Percentiles rank a stretch among this genome's conserved stretches.
Evolutionary conservation across 2,888 invertebrate species (phyloP).

Genomic region (Carterocephalus palaemon): DNA sequence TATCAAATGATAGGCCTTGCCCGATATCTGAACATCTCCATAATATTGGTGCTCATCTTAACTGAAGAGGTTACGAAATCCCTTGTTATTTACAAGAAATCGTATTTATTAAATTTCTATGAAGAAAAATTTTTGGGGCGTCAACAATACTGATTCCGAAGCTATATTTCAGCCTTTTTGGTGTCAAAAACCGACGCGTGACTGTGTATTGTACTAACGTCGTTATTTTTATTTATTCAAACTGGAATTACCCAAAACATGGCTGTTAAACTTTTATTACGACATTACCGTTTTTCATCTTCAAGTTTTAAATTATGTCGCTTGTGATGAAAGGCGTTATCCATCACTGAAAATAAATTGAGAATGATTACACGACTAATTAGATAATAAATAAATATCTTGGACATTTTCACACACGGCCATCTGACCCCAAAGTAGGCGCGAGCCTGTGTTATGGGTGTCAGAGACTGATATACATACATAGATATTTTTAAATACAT

Average conservation of each 20-base stretch:
- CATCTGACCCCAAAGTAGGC: too few relatives aligned
- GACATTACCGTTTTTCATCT: constrained; percentile 10
- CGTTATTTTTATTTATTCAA: constrained; percentile 24
- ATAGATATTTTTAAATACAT: too few relatives aligned
- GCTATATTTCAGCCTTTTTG: constrained; percentile 22
- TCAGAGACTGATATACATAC: too few relatives aligned
- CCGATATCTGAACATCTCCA: constrained; percentile 15
- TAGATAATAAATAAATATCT: too few relatives aligned
- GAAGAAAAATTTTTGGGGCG: constrained; percentile 19
- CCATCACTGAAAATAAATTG: neutral
- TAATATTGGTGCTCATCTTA: constrained; percentile 15
- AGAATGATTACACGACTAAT: too few relatives aligned
- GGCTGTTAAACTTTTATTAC: constrained; percentile 22
- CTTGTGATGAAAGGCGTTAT: neutral
- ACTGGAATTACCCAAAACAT: constrained; percentile 12
- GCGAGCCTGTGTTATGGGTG: too few relatives aligned
- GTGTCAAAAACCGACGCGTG: constrained; percentile 23
- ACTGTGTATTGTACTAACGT: constrained; percentile 21
- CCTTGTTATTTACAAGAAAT: constrained; percentile 17
- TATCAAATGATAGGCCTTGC: constrained; percentile 13
- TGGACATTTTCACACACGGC: too few relatives aligned
- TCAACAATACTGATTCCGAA: constrained; percentile 13
- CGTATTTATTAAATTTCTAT: constrained; percentile 21
- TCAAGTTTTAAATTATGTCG: constrained; percentile 1
- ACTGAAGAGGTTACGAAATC: constrained; percentile 11